phyloP scores from a whole-genome alignment of 1,140 invertebrate genomes.

The Solenopsis invicta region DNA sequence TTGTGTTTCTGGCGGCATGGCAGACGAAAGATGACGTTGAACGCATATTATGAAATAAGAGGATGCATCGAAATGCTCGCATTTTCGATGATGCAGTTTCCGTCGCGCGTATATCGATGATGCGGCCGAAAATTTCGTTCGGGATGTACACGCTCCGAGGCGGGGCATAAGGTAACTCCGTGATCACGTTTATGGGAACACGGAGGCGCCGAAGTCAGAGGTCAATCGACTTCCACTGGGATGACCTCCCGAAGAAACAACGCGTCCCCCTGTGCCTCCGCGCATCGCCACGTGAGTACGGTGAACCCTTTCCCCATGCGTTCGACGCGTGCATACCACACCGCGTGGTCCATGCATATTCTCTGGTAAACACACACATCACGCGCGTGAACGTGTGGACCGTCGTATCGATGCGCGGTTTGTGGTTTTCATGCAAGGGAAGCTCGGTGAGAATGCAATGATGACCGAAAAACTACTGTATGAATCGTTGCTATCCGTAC shows the following conservation, averaged over 20 bases:
- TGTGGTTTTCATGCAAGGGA: conserved; percentile 32
- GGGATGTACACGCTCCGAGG: conserved; percentile 38
- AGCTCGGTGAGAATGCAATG: conserved; percentile 54
- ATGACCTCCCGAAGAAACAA: conserved; percentile 75
- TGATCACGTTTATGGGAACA: conserved; percentile 77
- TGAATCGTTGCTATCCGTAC: background rate
- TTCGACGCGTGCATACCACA: conserved; percentile 41
- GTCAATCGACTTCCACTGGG: conserved; percentile 77
- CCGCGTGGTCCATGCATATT: conserved; percentile 36
- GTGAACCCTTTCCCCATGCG: conserved; percentile 56
- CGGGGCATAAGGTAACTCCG: conserved; percentile 71
- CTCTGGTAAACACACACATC: background rate
- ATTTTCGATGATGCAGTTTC: background rate
- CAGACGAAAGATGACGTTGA: background rate
- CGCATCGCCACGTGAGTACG: conserved; percentile 21
- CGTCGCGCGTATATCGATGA: background rate
- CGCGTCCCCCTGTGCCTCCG: conserved; percentile 33
- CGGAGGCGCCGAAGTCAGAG: conserved; percentile 72
- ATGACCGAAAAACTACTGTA: background rate
- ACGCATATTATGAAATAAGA: background rate
- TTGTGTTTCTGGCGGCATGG: background rate
- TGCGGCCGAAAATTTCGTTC: conserved; percentile 30
- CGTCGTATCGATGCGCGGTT: conserved; percentile 22
- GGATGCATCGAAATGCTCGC: too few relatives aligned
- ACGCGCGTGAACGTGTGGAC: background rate